Percentiles rank a stretch among this genome's conserved stretches.
phyloP scores from a whole-genome alignment of 1,140 invertebrate species.

The Matsumurasca onukii region DNA sequence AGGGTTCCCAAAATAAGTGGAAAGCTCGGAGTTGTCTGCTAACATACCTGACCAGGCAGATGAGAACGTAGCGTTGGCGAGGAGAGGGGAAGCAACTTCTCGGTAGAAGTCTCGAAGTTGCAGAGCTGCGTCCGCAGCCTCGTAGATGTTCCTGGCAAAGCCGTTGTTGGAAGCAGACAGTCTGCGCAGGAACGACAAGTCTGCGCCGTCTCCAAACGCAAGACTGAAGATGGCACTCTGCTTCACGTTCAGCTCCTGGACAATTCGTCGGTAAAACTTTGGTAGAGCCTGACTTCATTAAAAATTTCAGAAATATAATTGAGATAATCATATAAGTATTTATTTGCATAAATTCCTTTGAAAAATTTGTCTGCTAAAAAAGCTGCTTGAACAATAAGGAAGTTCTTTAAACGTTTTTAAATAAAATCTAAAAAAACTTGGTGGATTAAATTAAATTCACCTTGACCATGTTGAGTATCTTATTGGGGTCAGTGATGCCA shows the following conservation, averaged over 20 bases:
- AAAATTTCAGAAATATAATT: too few species aligned
- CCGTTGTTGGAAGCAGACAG: slow-evolving; percentile 64
- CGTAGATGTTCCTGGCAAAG: slow-evolving; percentile 71
- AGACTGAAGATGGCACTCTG: slow-evolving; percentile 58
- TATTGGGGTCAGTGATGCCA: slow-evolving; percentile 54
- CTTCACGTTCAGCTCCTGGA: slow-evolving; percentile 35
- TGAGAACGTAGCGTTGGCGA: slow-evolving; percentile 64
- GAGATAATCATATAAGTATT: too few species aligned
- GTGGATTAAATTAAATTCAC: slow-evolving; percentile 23
- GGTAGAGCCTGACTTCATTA: too few species aligned
- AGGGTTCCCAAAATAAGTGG: too few species aligned
- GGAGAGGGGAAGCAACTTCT: slow-evolving; percentile 67
- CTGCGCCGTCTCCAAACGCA: slow-evolving; percentile 70
- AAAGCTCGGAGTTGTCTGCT: too few species aligned
- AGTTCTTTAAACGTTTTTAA: too few species aligned
- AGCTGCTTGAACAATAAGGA: too few species aligned
- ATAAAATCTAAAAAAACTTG: too few species aligned
- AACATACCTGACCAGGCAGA: slow-evolving; percentile 53
- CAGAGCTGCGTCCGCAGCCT: slow-evolving; percentile 66
- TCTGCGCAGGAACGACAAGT: slow-evolving; percentile 64
- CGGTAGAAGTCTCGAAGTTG: slow-evolving; percentile 71
- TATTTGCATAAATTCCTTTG: too few species aligned
- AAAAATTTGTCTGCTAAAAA: too few species aligned
- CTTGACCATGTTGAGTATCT: slow-evolving; percentile 52
- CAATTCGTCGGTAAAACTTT: too few species aligned